Base-by-base conservation (phyloP, 2,113 vertebrate species). In the Pseudorasbora parva region DNA sequence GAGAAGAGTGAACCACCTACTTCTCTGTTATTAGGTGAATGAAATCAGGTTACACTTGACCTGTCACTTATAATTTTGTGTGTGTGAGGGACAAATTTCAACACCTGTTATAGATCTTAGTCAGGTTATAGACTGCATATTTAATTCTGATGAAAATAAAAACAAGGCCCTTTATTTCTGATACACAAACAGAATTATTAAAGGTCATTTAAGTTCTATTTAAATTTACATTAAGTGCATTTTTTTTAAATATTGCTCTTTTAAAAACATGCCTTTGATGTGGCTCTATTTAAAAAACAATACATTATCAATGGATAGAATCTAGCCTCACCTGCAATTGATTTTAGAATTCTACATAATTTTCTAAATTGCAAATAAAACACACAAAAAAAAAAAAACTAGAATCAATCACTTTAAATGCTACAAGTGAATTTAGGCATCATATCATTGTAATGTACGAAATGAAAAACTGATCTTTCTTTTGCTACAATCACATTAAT, bases 1-100 rank as follows among this genome's bases (percentile, higher is more conserved):
- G 8, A 74, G n/a, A 43, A 12, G 51, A 57, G 30, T 37, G 51
- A 37, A 77, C 25, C 33, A 57, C 10, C 27, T 9, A 41, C 49
- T 73, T 45, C 33, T 74, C 73, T 23, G 54, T 19, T 66, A 81
- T 57, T 56, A 82, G 64, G 69, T 76, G n/a, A 77, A 62, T 66
- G 23, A 27, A 60, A 41, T 25, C 60, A 54, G 45, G 9, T 45
- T 21, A 77, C 51, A 73, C 33, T 19, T 8, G 25, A 4, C 5
- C 23, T 43, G 33, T 17, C 47, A 15, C 37, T 72, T 47, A 14
- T 11, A 19, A 69, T 37, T 37, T 37, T 37, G n/a, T 37, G 5
- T 37, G 6, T 59, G 2, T 59, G 49, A 2, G 30, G 30, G 17
- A 68, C 33, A 21, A 41, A 68, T 9, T 21, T 68, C 9, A 10